phyloP scores from a whole-genome alignment of 2,888 invertebrate genomes.

The Drosophila mimica region DNA sequence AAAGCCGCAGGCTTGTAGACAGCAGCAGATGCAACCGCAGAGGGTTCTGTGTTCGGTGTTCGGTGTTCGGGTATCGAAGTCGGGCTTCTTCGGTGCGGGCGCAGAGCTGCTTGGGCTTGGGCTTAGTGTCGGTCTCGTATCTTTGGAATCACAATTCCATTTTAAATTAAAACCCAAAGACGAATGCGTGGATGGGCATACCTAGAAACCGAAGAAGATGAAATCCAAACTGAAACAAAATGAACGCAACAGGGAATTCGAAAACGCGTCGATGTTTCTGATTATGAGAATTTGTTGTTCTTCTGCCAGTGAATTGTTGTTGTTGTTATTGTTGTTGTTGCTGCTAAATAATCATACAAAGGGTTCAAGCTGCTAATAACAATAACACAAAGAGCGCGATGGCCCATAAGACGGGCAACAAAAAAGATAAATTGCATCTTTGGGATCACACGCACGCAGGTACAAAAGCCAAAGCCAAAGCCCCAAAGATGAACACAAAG shows the following conservation, averaged over 20 bases:
- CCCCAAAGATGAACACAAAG: neutral
- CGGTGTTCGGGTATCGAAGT: constrained; percentile 5
- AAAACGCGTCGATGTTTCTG: constrained; percentile 40
- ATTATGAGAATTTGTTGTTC: constrained; percentile 9
- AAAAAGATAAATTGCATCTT: constrained; percentile 83
- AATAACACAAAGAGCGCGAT: constrained; percentile 73
- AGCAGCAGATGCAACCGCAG: constrained; percentile 27
- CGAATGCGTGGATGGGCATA: constrained; percentile 48
- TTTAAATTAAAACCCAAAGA: constrained; percentile 75
- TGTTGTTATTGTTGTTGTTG: constrained; percentile 29
- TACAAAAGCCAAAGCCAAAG: constrained; percentile 19
- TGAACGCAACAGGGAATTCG: constrained; percentile 64
- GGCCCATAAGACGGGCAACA: constrained; percentile 82
- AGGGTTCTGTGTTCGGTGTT: constrained; percentile 18
- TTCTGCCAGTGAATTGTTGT: constrained; percentile 16
- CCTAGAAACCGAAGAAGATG: constrained; percentile 36
- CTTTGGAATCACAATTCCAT: constrained; percentile 78
- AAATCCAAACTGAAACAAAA: constrained; percentile 45
- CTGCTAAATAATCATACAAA: constrained; percentile 53
- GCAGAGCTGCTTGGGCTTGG: constrained; percentile 6
- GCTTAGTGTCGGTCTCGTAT: constrained; percentile 64
- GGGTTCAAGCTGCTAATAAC: constrained; percentile 64
- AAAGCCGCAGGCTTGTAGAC: constrained; percentile 44
- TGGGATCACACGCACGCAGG: constrained; percentile 71
- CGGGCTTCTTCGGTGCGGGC: constrained; percentile 30